A percentile compares a stretch with the other conserved stretches of the same genome.
These are phyloP conservation scores for Abramis brama DNA, from an alignment of 2,113 vertebrate genomes.

Conservation along the genomic window DNA sequence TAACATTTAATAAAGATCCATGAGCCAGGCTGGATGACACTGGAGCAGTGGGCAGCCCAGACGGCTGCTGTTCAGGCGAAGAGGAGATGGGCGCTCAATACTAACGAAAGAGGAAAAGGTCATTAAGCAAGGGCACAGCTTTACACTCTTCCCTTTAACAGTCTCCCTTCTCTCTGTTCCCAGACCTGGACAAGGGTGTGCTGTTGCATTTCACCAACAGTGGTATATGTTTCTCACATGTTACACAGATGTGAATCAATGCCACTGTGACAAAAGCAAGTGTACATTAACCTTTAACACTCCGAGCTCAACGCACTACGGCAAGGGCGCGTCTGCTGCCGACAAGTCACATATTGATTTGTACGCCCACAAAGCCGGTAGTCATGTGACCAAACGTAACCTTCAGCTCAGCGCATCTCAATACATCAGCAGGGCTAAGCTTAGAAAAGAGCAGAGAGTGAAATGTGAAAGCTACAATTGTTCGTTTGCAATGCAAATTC, in stretches of 20 bases:
- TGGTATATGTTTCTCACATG: constrained; percentile 21
- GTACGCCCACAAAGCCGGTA: constrained; percentile 30
- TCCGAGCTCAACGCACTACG: neutral
- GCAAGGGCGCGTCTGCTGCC: neutral
- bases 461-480: constrained; percentile 16
- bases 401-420: constrained; percentile 24
- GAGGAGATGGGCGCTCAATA: constrained; percentile 41
- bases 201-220: constrained; percentile 26
- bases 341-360: constrained; percentile 13
- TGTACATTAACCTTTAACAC: constrained; percentile 39
- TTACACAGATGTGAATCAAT: constrained; percentile 41
- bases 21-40: constrained; percentile 36
- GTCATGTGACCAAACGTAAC: constrained; percentile 11
- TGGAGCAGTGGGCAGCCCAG: constrained; percentile 37
- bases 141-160: constrained; percentile 6
- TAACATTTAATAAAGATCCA: constrained; percentile 43
- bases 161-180: constrained; percentile 17
- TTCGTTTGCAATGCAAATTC: constrained; percentile 44
- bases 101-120: constrained; percentile 48
- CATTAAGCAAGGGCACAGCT: constrained; percentile 46
- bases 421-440: constrained; percentile 30
- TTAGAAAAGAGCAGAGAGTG: constrained; percentile 5
- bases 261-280: constrained; percentile 22
- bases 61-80: constrained; percentile 26
- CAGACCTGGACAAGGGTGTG: neutral